Evolutionary conservation across 1,140 invertebrate species (phyloP).

Genomic region (Oryctes rhinoceros): DNA sequence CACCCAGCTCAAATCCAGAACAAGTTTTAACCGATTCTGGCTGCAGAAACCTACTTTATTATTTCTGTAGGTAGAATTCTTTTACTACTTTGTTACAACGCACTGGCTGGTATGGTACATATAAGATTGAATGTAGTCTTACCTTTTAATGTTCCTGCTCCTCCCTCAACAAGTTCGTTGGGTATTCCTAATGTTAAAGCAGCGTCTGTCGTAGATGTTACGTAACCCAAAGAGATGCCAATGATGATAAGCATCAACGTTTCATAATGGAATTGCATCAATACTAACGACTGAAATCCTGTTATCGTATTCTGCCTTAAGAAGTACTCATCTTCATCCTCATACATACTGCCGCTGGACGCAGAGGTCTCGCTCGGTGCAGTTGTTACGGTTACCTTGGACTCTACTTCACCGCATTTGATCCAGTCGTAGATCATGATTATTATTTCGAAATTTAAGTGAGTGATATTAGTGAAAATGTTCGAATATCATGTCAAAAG

Average conservation of each 20-base stretch:
- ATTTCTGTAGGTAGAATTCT: too few species aligned
- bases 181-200: constrained; percentile 40
- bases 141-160: constrained; percentile 4
- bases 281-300: constrained; percentile 22
- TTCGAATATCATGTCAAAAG: too few species aligned
- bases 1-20: too few species aligned
- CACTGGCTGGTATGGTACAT: too few species aligned
- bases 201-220: neutral
- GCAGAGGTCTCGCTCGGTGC: constrained; percentile 12
- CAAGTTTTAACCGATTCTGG: too few species aligned
- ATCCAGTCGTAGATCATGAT: too few species aligned
- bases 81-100: too few species aligned
- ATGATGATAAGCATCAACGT: neutral
- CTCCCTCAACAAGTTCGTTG: constrained; percentile 41
- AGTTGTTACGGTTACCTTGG: neutral
- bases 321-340: neutral
- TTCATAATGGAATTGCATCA: constrained; percentile 38
- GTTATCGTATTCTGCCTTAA: neutral
- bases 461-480: too few species aligned
- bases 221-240: constrained; percentile 29
- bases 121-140: neutral
- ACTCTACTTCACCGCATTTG: neutral
- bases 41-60: too few species aligned
- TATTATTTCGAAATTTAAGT: too few species aligned
- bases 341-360: constrained; percentile 39